Conservation (phyloP, 2,797 vertebrate species). For the Pteronotus mesoamericanus region DNA sequence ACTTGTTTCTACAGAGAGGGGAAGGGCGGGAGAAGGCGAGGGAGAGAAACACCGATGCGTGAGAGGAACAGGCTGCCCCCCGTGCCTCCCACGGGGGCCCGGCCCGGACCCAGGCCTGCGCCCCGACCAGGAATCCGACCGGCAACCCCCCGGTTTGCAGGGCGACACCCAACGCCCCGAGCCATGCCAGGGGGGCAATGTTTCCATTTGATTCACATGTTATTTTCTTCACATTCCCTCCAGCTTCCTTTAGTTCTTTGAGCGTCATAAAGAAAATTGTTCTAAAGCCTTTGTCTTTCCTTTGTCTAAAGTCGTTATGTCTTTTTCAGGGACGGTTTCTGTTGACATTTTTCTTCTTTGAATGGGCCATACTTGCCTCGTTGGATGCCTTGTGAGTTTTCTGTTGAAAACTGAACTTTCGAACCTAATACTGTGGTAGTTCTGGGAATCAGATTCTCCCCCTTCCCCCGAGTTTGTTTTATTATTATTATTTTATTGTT, state of each 20-base stretch:
- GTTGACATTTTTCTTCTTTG: neutral
- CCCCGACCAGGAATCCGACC: no score
- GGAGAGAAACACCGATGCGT: no score
- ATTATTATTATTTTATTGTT: neutral
- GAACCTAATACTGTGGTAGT: neutral
- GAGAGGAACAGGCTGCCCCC: no score
- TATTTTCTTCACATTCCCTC: neutral
- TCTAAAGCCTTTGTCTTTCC: neutral
- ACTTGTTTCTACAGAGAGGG: no score
- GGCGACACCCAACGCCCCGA: no score
- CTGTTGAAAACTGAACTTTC: neutral
- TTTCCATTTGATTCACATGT: neutral
- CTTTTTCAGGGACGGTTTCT: neutral
- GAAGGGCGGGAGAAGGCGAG: no score
- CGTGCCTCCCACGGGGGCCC: no score
- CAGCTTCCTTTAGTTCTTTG: neutral
- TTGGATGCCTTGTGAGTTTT: neutral
- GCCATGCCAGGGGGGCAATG: no score
- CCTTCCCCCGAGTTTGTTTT: neutral
- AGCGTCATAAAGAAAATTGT: neutral
- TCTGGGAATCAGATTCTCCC: neutral
- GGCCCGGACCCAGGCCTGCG: no score
- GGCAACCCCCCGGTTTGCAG: no score
- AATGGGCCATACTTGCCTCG: neutral
- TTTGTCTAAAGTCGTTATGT: neutral